Base-by-base conservation (phyloP, 2,888 invertebrate species). In the Lepidocyrtoides sp. region DNA sequence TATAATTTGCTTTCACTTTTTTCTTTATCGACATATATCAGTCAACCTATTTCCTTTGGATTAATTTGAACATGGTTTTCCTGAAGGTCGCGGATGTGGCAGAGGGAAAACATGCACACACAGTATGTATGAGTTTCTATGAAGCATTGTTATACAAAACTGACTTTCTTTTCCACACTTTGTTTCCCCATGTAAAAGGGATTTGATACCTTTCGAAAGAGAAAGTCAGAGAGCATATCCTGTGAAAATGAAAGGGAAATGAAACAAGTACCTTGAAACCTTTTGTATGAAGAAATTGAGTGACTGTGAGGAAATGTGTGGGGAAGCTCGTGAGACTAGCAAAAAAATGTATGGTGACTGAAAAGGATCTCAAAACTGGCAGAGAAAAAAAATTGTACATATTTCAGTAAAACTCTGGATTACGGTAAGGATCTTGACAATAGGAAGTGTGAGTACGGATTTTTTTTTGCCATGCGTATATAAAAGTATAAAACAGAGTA, bases 161-260 rank as follows among this genome's bases (percentile, higher is more conserved):
- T n/a, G n/a, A n/a, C n/a, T n/a, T n/a, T 54, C 5, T 32, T 54
- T 51, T 29, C 32, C 60, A n/a, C 51, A 48, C 36, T 77, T 48
- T 8, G 12, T n/a, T n/a, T n/a, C n/a, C n/a, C n/a, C n/a, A n/a
- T n/a, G n/a, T n/a, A n/a, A n/a, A n/a, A n/a, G n/a, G n/a, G n/a
- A n/a, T n/a, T n/a, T n/a, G n/a, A 41, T 41, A 8, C 5, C 8
- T 41, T 48, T 12, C 2, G 48, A 48, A 48, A 48, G 48, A 60
- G n/a, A 66, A 66, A 32, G 29, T 29, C 14, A 36, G 36, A 12
- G 81, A n/a, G n/a, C n/a, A n/a, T 48, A 36, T 63, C 41, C 63
- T 41, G 63, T 44, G 63, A 82, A 63, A 82, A 82, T 66, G 82
- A 82, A 82, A 66, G 63, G 82, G 63, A 82, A 82, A 63, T 66